A percentile compares a stretch with the other conserved stretches of the same genome.
Conservation (phyloP, 92 coral and sea anemone species). For the Epizoanthus stellaris region DNA sequence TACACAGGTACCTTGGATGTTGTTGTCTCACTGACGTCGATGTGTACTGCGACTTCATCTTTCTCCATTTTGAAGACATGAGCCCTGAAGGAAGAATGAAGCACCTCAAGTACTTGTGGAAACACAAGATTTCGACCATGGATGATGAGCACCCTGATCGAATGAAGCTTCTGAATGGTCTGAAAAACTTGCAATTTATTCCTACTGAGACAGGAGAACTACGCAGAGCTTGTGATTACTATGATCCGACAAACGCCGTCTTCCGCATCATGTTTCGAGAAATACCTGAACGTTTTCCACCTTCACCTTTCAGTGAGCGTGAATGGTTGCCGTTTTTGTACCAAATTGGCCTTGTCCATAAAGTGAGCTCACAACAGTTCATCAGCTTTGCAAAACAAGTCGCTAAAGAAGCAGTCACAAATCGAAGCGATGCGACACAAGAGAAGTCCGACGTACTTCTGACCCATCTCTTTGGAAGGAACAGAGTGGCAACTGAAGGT, state of each 20-base stretch:
- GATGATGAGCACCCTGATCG: not conserved
- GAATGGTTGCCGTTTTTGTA: conserved; percentile 62
- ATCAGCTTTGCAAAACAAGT: conserved; percentile 56
- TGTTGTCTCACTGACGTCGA: conserved; percentile 34
- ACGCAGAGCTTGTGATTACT: conserved; percentile 54
- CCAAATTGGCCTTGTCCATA: conserved; percentile 51
- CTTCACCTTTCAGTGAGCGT: conserved; percentile 37
- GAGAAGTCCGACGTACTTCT: conserved; percentile 47
- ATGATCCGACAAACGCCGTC: conserved; percentile 59
- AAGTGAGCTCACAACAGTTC: conserved; percentile 42
- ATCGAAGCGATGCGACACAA: not conserved
- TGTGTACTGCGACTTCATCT: conserved; percentile 66
- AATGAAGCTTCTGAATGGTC: conserved; percentile 1
- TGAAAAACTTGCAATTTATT: conserved; percentile 42
- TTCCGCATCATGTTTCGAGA: conserved; percentile 58
- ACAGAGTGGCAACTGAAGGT: conserved; percentile 24
- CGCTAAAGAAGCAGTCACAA: conserved; percentile 52
- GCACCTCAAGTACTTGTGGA: conserved; percentile 56
- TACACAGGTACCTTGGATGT: conserved; percentile 57
- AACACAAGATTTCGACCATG: not conserved
- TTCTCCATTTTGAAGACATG: conserved; percentile 47
- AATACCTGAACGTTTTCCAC: conserved; percentile 55
- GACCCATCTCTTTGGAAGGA: conserved; percentile 33
- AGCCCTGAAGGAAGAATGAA: conserved; percentile 33
- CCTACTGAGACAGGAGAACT: conserved; percentile 47